Evolutionary conservation across 2,797 vertebrate genomes (phyloP).

Genomic region (Epinephelus awoara): DNA sequence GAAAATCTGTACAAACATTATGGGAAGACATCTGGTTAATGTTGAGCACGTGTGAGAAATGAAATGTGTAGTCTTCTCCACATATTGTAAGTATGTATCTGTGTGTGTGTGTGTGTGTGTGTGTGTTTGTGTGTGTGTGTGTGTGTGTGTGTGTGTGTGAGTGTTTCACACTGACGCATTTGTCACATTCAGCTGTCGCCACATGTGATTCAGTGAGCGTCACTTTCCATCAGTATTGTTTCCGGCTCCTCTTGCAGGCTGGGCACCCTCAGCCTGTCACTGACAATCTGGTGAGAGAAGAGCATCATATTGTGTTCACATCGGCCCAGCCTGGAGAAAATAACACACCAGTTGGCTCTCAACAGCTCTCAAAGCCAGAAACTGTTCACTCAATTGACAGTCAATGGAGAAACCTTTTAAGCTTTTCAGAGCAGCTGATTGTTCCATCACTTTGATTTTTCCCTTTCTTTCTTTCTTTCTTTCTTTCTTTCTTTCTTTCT

Average conservation of each 20-base stretch:
- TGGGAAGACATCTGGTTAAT: conserved; percentile 42
- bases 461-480: no score
- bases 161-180: conserved; percentile 2
- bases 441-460: background rate
- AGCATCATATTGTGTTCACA: conserved; percentile 26
- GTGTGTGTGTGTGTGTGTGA: background rate
- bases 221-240: conserved; percentile 21
- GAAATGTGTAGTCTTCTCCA: conserved; percentile 9
- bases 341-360: conserved; percentile 32
- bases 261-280: conserved; percentile 33
- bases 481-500: background rate
- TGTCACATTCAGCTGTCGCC: conserved; percentile 44
- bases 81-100: conserved; percentile 31
- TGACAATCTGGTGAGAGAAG: conserved; percentile 51
- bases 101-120: background rate
- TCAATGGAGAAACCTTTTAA: conserved; percentile 4
- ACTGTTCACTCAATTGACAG: conserved; percentile 5
- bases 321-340: conserved; percentile 4
- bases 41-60: conserved; percentile 17
- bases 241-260: background rate
- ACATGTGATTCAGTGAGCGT: conserved; percentile 35
- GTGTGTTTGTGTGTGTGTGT: background rate
- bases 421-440: background rate
- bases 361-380: conserved; percentile 23
- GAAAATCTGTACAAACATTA: conserved; percentile 23